These are phyloP conservation scores for Dascyllus trimaculatus DNA, from an alignment of 2,113 vertebrate genomes.

Conservation along the genomic window DNA sequence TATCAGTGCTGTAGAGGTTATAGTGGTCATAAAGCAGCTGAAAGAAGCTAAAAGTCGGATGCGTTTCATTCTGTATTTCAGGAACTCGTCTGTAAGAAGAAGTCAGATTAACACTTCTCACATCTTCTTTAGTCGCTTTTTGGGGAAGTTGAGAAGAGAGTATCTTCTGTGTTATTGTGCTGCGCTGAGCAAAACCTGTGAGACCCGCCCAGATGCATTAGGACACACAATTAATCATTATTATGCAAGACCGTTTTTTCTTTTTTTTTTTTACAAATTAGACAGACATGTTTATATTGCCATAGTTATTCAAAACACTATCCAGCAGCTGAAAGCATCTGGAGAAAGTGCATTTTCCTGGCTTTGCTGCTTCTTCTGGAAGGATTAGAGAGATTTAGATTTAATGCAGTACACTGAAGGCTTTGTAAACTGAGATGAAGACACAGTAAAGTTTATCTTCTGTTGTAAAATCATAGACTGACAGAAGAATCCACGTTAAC, in stretches of 20 bases:
- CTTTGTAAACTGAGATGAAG: neutral
- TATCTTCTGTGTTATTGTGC: too few species aligned
- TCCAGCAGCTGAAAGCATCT: neutral
- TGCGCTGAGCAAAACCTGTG: neutral
- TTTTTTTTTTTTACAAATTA: neutral
- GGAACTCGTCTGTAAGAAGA: neutral
- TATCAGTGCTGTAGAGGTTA: neutral
- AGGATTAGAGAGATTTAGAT: neutral
- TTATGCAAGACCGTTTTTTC: neutral
- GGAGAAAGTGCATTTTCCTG: neutral
- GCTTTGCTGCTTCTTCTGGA: too few species aligned
- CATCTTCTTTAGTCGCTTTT: neutral
- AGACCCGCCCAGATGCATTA: neutral
- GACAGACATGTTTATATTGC: neutral
- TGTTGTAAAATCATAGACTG: neutral
- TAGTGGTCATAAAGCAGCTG: neutral
- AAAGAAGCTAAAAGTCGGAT: neutral
- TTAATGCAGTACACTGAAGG: neutral
- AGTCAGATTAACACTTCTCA: neutral
- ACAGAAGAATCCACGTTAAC: neutral
- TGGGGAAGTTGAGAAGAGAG: neutral
- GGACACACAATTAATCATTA: neutral
- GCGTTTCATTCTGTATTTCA: slow-evolving; percentile 5
- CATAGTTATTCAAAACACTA: slow-evolving; percentile 1
- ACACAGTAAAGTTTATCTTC: slow-evolving; percentile 2